A percentile compares a stretch with the other conserved stretches of the same genome.
These are phyloP conservation scores for Caerostris darwini DNA, from an alignment of 1,140 invertebrate genomes.

Conservation along the genomic window DNA sequence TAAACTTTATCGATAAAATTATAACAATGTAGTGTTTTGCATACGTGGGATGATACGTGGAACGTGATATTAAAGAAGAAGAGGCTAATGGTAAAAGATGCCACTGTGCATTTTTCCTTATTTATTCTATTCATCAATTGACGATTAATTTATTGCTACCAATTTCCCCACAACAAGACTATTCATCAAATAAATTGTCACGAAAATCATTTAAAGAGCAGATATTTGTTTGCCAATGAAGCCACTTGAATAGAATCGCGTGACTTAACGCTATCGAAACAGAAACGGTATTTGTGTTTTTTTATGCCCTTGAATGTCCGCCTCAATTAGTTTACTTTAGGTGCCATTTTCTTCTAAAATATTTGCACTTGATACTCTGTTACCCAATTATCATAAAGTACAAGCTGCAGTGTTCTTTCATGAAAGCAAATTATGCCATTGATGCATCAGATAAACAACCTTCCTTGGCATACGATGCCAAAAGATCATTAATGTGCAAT, in stretches of 20 bases:
- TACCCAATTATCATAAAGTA: background rate
- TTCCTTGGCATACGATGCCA: too few species aligned
- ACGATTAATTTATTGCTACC: too few species aligned
- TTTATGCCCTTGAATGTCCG: background rate
- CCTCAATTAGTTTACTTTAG: background rate
- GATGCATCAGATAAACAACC: too few species aligned
- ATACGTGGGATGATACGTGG: too few species aligned
- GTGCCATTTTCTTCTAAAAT: slow-evolving; percentile 8
- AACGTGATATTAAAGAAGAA: too few species aligned
- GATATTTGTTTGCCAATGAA: slow-evolving; percentile 6
- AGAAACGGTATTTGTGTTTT: background rate
- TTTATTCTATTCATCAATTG: too few species aligned
- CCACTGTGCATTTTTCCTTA: too few species aligned
- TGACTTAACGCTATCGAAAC: background rate
- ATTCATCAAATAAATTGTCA: slow-evolving; percentile 13
- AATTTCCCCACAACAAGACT: background rate
- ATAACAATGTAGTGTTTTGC: too few species aligned
- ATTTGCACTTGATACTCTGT: background rate
- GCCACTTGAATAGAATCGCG: background rate
- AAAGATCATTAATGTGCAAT: too few species aligned
- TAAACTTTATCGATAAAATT: too few species aligned
- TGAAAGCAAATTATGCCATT: background rate
- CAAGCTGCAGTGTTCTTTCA: background rate
- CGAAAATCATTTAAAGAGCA: background rate
- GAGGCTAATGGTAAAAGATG: too few species aligned